Percentiles rank a stretch among this genome's conserved stretches.
Evolutionary conservation across 1,140 invertebrate genomes (phyloP).

Genomic region (Neelides sp.): DNA sequence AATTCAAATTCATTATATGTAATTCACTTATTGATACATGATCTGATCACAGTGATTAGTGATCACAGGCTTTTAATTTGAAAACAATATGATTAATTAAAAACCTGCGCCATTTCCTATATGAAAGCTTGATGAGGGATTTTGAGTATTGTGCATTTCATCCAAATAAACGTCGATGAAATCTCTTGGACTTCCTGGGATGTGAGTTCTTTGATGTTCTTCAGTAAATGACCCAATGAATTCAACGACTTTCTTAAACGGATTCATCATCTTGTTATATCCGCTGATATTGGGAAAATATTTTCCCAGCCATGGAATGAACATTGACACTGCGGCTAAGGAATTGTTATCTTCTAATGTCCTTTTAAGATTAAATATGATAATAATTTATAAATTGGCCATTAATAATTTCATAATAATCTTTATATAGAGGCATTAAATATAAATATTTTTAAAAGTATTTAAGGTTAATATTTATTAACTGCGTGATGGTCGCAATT

Average conservation of each 20-base stretch:
- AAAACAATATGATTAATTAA: too few species aligned
- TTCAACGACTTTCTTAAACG: background rate
- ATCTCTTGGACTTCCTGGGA: background rate
- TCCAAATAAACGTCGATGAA: conserved; percentile 4
- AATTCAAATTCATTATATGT: too few species aligned
- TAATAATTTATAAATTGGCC: too few species aligned
- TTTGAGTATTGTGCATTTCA: background rate
- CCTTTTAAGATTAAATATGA: too few species aligned
- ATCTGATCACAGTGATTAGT: too few species aligned
- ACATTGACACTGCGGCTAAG: conserved; percentile 10
- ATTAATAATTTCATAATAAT: conserved; percentile 14
- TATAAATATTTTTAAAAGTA: background rate
- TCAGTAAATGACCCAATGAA: background rate
- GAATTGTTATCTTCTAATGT: too few species aligned
- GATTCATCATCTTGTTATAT: conserved; percentile 2
- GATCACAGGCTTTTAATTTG: too few species aligned
- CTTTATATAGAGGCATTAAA: conserved; percentile 4
- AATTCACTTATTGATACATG: too few species aligned
- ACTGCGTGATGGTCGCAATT: conserved; percentile 15
- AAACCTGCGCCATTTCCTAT: conserved; percentile 2
- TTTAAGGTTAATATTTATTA: conserved; percentile 4
- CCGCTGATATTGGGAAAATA: conserved; percentile 5
- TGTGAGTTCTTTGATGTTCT: conserved; percentile 2
- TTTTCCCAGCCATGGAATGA: conserved; percentile 16
- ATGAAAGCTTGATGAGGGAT: background rate